A percentile compares a stretch with the other conserved stretches of the same genome.
Conservation (phyloP, 2,797 vertebrate genomes). For the Gallinago nigripennis region DNA sequence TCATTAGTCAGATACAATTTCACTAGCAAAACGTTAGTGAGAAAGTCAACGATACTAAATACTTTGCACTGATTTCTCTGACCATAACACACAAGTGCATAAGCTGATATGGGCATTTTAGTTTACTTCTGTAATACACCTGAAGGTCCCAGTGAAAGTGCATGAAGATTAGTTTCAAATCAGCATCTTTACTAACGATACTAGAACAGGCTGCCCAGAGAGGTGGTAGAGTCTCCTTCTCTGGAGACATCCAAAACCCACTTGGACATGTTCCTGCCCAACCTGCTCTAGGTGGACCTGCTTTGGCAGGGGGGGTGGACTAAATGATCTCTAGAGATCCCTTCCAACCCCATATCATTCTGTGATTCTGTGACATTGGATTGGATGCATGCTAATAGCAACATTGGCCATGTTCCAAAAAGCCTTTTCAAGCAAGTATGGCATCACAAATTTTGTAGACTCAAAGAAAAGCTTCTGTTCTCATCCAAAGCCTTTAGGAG, state of each 20-base stretch:
- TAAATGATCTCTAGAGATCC: too few species aligned
- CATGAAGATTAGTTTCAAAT: background rate
- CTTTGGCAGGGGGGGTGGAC: too few species aligned
- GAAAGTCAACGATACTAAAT: background rate
- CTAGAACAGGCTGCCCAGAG: background rate
- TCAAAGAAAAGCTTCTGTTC: background rate
- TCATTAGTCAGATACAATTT: conserved; percentile 29
- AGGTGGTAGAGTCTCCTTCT: background rate
- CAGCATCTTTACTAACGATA: background rate
- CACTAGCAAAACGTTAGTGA: background rate
- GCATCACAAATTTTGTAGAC: background rate
- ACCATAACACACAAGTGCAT: background rate
- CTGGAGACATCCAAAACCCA: too few species aligned
- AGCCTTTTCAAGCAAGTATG: background rate
- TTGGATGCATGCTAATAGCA: background rate
- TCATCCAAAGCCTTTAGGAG: background rate
- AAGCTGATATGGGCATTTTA: background rate
- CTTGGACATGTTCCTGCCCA: too few species aligned
- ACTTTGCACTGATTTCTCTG: background rate
- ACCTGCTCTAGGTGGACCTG: too few species aligned
- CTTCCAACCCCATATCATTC: too few species aligned
- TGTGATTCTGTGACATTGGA: background rate
- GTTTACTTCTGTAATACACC: background rate
- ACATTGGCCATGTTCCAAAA: background rate
- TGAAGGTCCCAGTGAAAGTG: background rate